Evolutionary conservation across 2,113 vertebrate species (phyloP).

Genomic region (Mustela lutreola): DNA sequence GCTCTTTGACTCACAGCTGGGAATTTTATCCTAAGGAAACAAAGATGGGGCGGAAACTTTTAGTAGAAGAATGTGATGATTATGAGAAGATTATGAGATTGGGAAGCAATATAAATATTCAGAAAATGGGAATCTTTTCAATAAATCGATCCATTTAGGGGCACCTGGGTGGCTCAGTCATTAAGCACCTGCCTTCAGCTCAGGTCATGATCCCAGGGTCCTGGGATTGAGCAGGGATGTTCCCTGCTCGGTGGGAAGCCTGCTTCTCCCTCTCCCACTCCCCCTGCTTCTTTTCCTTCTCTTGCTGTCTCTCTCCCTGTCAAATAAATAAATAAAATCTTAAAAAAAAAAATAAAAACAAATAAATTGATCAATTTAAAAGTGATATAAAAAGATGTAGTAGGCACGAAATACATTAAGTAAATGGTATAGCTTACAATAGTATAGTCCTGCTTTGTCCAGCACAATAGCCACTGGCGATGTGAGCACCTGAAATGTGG

Average conservation of each 20-base stretch:
- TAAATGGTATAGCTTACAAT: background rate
- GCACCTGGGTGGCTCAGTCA: too few relatives aligned
- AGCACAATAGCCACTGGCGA: background rate
- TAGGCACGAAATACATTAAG: background rate
- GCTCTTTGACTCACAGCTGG: background rate
- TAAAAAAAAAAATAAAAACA: too few relatives aligned
- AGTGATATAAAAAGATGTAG: background rate
- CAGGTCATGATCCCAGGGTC: too few relatives aligned
- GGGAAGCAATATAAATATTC: background rate
- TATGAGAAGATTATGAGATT: background rate
- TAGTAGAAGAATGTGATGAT: background rate
- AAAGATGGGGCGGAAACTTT: background rate
- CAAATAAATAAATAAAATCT: too few relatives aligned
- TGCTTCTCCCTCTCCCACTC: too few relatives aligned
- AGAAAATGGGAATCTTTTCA: background rate
- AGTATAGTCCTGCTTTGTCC: background rate
- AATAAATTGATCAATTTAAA: background rate
- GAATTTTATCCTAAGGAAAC: slow-evolving; percentile 45
- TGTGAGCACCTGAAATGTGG: background rate
- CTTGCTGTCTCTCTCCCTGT: too few relatives aligned
- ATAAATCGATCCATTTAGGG: background rate
- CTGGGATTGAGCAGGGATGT: too few relatives aligned
- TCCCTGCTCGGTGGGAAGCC: too few relatives aligned
- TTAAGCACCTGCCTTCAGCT: too few relatives aligned
- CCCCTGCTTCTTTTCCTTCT: too few relatives aligned